Evolutionary conservation across 92 coral and sea anemone genomes (phyloP).

Genomic region (Micromussa lordhowensis): DNA sequence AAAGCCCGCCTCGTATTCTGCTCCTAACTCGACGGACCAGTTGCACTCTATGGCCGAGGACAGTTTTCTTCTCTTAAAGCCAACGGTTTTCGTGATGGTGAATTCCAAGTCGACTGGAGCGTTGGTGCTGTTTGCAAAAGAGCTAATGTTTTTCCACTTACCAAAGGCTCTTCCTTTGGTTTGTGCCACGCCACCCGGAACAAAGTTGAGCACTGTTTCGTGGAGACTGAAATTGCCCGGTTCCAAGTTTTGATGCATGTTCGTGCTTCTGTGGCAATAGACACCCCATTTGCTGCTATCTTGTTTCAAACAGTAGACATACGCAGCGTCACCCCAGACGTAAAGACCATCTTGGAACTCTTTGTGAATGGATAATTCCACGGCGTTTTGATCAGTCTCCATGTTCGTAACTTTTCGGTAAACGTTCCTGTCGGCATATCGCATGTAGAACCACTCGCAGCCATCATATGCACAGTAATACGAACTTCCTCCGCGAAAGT

Average conservation of each 20-base stretch:
- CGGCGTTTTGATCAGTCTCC: conserved; percentile 7
- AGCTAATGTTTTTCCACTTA: neutral
- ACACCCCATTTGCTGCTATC: conserved; percentile 15
- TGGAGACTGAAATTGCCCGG: neutral
- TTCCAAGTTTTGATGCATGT: conserved; percentile 20
- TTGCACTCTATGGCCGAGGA: conserved; percentile 22
- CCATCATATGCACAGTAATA: conserved; percentile 5
- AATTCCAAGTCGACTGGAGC: conserved; percentile 16
- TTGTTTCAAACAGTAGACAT: conserved; percentile 22
- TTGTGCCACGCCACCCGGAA: conserved; percentile 20
- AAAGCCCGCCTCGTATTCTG: neutral
- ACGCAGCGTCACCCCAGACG: conserved; percentile 17
- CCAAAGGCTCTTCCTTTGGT: conserved; percentile 24
- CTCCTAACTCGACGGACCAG: conserved; percentile 26
- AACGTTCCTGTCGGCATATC: neutral
- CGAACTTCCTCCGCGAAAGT: conserved; percentile 22
- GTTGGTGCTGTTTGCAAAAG: neutral
- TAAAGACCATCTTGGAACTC: conserved; percentile 15
- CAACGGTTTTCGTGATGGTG: neutral
- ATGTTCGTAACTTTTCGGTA: conserved; percentile 22
- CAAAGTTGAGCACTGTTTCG: neutral
- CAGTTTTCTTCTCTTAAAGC: conserved; percentile 10
- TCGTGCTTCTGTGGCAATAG: conserved; percentile 8
- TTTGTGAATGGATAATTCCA: neutral
- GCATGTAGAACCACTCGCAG: neutral